phyloP scores from a whole-genome alignment of 1,140 invertebrate genomes.

The Cydia fagiglandana region DNA sequence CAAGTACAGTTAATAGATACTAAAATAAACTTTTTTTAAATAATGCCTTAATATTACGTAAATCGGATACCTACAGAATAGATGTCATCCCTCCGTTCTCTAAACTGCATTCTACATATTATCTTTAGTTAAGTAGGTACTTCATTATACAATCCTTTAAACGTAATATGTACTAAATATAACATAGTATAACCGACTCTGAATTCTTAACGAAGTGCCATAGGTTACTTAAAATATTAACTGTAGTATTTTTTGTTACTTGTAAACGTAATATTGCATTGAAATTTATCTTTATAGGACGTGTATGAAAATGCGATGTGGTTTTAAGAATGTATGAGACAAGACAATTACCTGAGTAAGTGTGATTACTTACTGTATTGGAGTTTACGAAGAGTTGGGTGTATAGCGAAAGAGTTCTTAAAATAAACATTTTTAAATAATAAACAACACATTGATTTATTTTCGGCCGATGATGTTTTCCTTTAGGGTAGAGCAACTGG shows the following conservation, averaged over 20 bases:
- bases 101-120: too few species aligned
- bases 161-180: neutral
- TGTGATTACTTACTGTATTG: constrained; percentile 25
- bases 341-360: constrained; percentile 18
- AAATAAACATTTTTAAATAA: neutral
- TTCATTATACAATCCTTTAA: neutral
- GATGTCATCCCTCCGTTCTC: too few species aligned
- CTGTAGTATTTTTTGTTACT: neutral
- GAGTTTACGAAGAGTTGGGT: constrained; percentile 7
- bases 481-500: too few species aligned
- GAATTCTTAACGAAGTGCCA: neutral
- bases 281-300: constrained; percentile 21
- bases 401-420: neutral
- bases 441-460: neutral
- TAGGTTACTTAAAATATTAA: neutral
- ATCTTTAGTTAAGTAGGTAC: neutral
- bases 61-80: too few species aligned
- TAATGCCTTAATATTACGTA: too few species aligned
- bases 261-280: constrained; percentile 16
- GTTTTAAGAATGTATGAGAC: constrained; percentile 32
- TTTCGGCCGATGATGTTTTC: too few species aligned
- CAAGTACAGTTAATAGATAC: too few species aligned
- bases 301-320: constrained; percentile 27
- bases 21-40: too few species aligned
- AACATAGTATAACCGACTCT: neutral